phyloP scores from a whole-genome alignment of 1,140 invertebrate species.

The Drosophila busckii region DNA sequence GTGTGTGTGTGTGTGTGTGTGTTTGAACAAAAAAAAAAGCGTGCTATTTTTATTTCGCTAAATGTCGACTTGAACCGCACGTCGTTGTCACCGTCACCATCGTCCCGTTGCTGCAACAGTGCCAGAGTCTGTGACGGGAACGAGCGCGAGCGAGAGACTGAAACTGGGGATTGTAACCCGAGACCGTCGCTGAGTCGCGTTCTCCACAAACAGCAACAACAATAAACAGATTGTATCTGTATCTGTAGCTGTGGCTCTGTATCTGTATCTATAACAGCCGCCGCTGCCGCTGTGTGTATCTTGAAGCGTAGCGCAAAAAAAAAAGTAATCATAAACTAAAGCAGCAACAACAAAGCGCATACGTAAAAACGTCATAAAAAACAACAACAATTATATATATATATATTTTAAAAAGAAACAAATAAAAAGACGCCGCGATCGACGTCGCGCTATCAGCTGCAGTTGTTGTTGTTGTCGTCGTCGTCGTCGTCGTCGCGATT shows the following conservation, averaged over 20 bases:
- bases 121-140: constrained; percentile 62
- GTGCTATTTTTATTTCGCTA: constrained; percentile 75
- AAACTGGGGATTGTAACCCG: constrained; percentile 31
- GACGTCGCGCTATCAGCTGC: constrained; percentile 15
- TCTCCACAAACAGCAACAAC: constrained; percentile 38
- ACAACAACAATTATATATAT: constrained; percentile 4
- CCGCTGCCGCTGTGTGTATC: constrained; percentile 36
- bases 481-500: constrained; percentile 6
- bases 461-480: neutral
- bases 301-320: constrained; percentile 37
- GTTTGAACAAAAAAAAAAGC: constrained; percentile 49
- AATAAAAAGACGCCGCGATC: constrained; percentile 7
- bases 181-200: constrained; percentile 31
- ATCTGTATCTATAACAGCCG: constrained; percentile 18
- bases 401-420: constrained; percentile 1
- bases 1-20: neutral
- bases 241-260: constrained; percentile 50
- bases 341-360: constrained; percentile 52
- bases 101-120: constrained; percentile 27
- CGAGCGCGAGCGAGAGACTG: too few species aligned
- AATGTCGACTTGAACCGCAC: constrained; percentile 69
- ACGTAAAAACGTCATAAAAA: constrained; percentile 45
- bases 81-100: constrained; percentile 20
- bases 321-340: constrained; percentile 63
- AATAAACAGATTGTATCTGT: constrained; percentile 66